phyloP scores from a whole-genome alignment of 2,113 vertebrate species.

The Tachysurus vachellii region DNA sequence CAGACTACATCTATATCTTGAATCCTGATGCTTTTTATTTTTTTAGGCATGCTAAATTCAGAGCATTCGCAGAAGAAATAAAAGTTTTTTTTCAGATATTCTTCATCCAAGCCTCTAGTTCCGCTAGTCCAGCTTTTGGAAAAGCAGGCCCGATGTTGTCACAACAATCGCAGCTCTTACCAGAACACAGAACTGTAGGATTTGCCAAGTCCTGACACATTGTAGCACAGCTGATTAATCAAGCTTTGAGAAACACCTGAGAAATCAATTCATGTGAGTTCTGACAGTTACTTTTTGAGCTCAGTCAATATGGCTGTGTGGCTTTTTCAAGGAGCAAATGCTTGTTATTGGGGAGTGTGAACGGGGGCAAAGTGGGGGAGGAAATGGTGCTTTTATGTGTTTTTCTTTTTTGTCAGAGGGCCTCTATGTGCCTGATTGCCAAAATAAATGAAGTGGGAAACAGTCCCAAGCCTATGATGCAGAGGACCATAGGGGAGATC shows the following conservation, averaged over 20 bases:
- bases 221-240: constrained; percentile 68
- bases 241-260: constrained; percentile 68
- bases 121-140: constrained; percentile 35
- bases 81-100: neutral
- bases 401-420: constrained; percentile 64
- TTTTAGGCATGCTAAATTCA: neutral
- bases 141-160: constrained; percentile 65
- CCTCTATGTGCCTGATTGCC: constrained; percentile 47
- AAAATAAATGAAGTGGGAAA: constrained; percentile 71
- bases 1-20: neutral
- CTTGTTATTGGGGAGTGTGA: constrained; percentile 57
- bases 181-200: constrained; percentile 66
- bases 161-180: constrained; percentile 60
- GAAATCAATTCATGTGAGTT: constrained; percentile 73
- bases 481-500: constrained; percentile 58
- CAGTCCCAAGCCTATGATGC: constrained; percentile 66
- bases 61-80: constrained; percentile 41
- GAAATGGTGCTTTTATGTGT: constrained; percentile 63
- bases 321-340: constrained; percentile 71
- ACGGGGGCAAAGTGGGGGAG: constrained; percentile 57
- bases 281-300: constrained; percentile 69
- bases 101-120: constrained; percentile 31
- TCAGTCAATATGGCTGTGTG: constrained; percentile 70
- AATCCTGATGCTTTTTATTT: neutral
- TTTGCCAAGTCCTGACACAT: constrained; percentile 64